phyloP scores from a whole-genome alignment of 2,888 invertebrate species.

The Antheraea assamensis region DNA sequence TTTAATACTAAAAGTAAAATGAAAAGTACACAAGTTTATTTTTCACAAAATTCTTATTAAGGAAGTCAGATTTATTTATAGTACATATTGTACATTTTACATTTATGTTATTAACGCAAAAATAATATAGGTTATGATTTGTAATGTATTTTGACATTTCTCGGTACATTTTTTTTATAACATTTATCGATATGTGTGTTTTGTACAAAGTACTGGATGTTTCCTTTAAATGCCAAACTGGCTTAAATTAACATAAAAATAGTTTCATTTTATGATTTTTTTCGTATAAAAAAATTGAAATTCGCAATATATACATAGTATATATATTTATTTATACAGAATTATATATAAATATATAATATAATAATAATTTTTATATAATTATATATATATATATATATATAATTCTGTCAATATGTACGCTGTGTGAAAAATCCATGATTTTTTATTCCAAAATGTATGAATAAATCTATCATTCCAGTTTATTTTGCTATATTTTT shows the following conservation, averaged over 20 bases:
- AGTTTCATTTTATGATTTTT: background rate
- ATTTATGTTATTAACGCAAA: background rate
- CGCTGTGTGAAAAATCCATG: too few relatives aligned
- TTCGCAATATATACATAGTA: too few relatives aligned
- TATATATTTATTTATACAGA: too few relatives aligned
- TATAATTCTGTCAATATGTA: background rate
- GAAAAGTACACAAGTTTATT: background rate
- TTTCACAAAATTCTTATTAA: background rate
- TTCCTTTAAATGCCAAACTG: background rate
- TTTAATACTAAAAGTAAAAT: background rate
- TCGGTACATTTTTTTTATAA: too few relatives aligned
- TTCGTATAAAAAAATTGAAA: background rate
- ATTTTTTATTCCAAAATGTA: background rate
- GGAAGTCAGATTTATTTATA: background rate
- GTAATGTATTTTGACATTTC: background rate
- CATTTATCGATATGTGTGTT: background rate
- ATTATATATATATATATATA: too few relatives aligned
- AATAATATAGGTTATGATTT: too few relatives aligned
- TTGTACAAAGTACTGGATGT: background rate
- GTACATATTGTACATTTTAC: too few relatives aligned
- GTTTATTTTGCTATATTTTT: background rate
- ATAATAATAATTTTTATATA: too few relatives aligned
- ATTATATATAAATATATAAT: too few relatives aligned
- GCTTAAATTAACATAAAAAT: background rate
- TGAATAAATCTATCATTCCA: conserved; percentile 5